Base-by-base conservation (phyloP, 30 jellyfish, hydroid and myxozoan species). In the Sanderia malayensis region DNA sequence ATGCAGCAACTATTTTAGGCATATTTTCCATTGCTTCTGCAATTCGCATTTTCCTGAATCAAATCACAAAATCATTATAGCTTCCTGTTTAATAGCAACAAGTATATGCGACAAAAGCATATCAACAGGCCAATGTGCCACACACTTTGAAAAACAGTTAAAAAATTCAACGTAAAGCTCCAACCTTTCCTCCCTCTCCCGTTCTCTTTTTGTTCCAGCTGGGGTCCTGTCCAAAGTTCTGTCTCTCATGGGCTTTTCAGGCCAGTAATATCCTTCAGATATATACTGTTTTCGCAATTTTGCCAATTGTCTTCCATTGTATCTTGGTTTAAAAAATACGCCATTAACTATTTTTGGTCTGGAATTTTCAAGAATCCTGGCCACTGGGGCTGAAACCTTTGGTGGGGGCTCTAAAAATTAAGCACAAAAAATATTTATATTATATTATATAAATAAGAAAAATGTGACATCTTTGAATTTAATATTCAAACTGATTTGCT, bases 261-360 rank as follows among this genome's bases (percentile, higher is more conserved):
- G 97, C 86, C 92, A 89, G 65, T 89, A 89, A 67, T 89, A 87
- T 0, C 97, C 95, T 21, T 76, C 88, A 19, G 79, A 71, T 22
- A 89, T 89, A 52, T 83, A 70, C 47, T 82, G 73, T 52, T 75
- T 74, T 33, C 95, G 78, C 19, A 78, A 72, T 34, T 25, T 70
- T 6, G 94, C 96, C 28, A 89, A 70, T 33, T 55, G 33, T 58
- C 90, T 67, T n/a, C 82, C 88, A 29, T 61, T 67, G 61, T 83
- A 66, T 66, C 75, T 74, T 25, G 97, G 86, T 17, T 47, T 46
- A 11, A 69, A 22, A n/a, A 27, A 27, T 32, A 13, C 29, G 10
- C 93, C 93, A 80, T 80, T 63, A 6, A 80, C 93, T 21, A 4
- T 24, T 31, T 81, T 60, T 20, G 76, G 71, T 70, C 59, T 80